A percentile compares a stretch with the other conserved stretches of the same genome.
These are phyloP conservation scores for Melanotaenia trifasciata DNA, from an alignment of 2,797 vertebrate genomes.

Conservation along the genomic window DNA sequence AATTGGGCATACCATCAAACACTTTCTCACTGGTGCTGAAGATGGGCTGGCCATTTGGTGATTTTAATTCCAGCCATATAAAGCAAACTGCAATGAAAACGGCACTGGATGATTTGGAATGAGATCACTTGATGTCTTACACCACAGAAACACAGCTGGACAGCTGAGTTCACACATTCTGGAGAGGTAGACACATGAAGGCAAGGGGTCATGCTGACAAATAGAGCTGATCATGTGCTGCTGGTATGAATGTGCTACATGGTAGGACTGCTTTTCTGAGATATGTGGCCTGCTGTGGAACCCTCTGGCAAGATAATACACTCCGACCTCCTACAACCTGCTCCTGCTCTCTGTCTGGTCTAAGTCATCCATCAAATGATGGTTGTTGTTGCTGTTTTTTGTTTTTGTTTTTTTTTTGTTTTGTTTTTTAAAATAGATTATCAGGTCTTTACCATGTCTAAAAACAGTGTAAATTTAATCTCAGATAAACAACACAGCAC, in stretches of 20 bases:
- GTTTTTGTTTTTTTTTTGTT: not conserved
- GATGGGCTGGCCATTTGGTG: not conserved
- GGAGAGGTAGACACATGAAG: conserved; percentile 3
- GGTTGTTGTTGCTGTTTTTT: not conserved
- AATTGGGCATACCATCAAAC: conserved; percentile 17
- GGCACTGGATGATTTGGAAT: not conserved
- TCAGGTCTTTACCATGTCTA: not conserved
- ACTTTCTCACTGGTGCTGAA: not conserved
- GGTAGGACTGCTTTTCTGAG: conserved; percentile 4
- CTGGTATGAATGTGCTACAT: conserved; percentile 23
- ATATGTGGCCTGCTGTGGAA: conserved; percentile 7
- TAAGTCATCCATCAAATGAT: conserved; percentile 4
- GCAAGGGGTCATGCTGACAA: conserved; percentile 13
- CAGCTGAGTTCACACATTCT: conserved; percentile 10
- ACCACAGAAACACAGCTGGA: conserved; percentile 7
- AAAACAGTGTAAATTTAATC: not conserved
- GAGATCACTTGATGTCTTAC: conserved; percentile 20
- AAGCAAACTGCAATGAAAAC: not conserved
- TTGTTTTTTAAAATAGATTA: not conserved
- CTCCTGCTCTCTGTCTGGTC: conserved; percentile 1
- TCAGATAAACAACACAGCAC: not conserved
- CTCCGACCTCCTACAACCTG: not conserved
- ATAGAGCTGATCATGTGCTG: conserved; percentile 22
- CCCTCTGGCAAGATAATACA: conserved; percentile 14
- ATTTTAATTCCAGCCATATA: not conserved